phyloP scores from a whole-genome alignment of 1,140 invertebrate species.

The Drosophila tani region DNA sequence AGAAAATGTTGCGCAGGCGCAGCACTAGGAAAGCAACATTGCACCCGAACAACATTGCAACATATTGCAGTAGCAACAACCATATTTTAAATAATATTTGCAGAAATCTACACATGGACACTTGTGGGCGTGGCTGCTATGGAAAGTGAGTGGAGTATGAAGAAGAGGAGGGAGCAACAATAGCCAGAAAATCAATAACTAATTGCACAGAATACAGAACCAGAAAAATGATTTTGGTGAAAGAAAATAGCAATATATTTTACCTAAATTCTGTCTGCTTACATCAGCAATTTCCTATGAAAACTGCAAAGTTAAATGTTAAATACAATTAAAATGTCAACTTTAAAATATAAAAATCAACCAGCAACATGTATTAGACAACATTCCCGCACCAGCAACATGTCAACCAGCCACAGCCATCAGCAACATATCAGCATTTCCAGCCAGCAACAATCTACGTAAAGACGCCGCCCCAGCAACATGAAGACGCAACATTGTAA shows the following conservation, averaged over 20 bases:
- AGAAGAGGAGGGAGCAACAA: slow-evolving; percentile 11
- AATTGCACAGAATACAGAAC: not conserved
- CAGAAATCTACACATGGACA: slow-evolving; percentile 80
- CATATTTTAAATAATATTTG: slow-evolving; percentile 61
- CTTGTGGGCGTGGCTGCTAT: slow-evolving; percentile 76
- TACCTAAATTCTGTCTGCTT: not conserved
- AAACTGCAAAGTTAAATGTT: not conserved
- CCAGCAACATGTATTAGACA: slow-evolving; percentile 5
- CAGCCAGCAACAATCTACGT: not conserved
- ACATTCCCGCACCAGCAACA: slow-evolving; percentile 3
- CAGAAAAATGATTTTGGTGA: not conserved
- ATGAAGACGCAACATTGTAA: slow-evolving; percentile 26
- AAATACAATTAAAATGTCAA: not conserved
- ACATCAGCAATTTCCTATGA: not conserved
- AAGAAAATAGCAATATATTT: not conserved
- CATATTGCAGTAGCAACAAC: slow-evolving; percentile 46
- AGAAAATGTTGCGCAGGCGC: slow-evolving; percentile 74
- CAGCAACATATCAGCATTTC: slow-evolving; percentile 4
- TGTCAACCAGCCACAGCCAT: slow-evolving; percentile 13
- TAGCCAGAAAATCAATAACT: slow-evolving; percentile 25
- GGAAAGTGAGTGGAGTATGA: slow-evolving; percentile 41
- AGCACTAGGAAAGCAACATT: slow-evolving; percentile 58
- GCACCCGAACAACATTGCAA: slow-evolving; percentile 20
- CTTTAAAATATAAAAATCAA: not conserved
- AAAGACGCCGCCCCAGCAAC: slow-evolving; percentile 18